Evolutionary conservation across 2,888 invertebrate species (phyloP), one percentile per base, ranked within the genome.

Genomic region (Campaea margaritaria): DNA sequence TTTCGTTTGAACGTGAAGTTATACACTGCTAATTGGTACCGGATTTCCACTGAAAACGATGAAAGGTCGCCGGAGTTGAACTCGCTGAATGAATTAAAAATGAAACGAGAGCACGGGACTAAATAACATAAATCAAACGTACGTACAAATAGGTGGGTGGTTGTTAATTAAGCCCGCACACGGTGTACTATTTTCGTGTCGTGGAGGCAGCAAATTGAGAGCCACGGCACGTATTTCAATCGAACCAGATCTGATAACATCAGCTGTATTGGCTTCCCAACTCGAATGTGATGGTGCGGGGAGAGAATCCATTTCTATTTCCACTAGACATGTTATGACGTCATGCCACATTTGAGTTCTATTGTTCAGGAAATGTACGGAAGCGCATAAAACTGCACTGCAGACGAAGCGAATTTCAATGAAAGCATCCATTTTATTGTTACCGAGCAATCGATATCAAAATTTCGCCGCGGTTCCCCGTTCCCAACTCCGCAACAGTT

Each of bases 161-260:
- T 76, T 80, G 75, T 76, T 80, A 81, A 83, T 81, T 79, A 79
- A 75, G 67, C 69, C 64, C 73, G 67, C 70, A 74, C 71, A 49
- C 41, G 16, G 39, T 12, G 70, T 72, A 74, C 73, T 77, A 76
- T 76, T 79, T 76, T 74, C 64, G 70, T 68, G 65, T 65, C 65
- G 65, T 58, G 56, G 61, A 68, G 67, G 73, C 61, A 69, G 58
- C 64, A 70, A 77, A 79, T 83, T 74, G 71, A 74, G 60, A 86
- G 72, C 78, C 83, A 69, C 68, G 77, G 82, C 88, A 88, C 89
- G 87, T 87, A 86, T 84, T 86, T 88, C 86, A 89, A 89, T 90
- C 78, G 83, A 81, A 78, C 79, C 78, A 79, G 76, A 76, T 77
- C 77, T 77, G 77, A 79, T 79, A 80, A 73, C 72, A 71, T 76